Conservation (phyloP, 1,140 invertebrate genomes). For the Magallana ariakensis region DNA sequence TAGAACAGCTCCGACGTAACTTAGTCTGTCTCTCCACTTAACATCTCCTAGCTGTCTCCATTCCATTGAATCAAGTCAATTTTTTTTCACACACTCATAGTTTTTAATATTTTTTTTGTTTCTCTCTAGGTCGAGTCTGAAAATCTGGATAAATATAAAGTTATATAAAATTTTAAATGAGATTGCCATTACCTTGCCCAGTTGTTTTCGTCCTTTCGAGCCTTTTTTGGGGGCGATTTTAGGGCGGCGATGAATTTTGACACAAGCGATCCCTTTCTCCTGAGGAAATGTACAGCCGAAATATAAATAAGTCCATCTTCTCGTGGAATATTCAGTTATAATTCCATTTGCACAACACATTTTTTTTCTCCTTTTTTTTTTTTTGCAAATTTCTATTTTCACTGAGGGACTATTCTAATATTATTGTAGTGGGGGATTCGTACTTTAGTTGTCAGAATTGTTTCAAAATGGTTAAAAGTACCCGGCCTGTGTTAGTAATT, state of each 20-base stretch:
- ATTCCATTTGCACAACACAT: slow-evolving; percentile 11
- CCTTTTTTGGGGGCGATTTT: not conserved
- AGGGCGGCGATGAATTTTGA: not conserved
- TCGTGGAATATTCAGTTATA: not conserved
- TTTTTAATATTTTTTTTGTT: not conserved
- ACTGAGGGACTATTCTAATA: slow-evolving; percentile 7
- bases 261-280: not conserved
- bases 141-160: not conserved
- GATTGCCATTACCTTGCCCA: not conserved
- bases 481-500: slow-evolving; percentile 10
- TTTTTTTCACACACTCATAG: no score
- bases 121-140: not conserved
- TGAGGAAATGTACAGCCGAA: slow-evolving; percentile 5
- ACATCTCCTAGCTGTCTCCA: no score
- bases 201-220: not conserved
- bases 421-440: slow-evolving; percentile 17
- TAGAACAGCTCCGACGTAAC: no score
- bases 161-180: slow-evolving; percentile 29
- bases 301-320: slow-evolving; percentile 22
- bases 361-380: not conserved
- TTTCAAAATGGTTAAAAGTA: not conserved
- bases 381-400: not conserved
- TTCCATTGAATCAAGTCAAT: no score
- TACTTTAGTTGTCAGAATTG: not conserved
- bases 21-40: no score